phyloP scores from a whole-genome alignment of 2,888 invertebrate genomes.

The Drosophila falleni region DNA sequence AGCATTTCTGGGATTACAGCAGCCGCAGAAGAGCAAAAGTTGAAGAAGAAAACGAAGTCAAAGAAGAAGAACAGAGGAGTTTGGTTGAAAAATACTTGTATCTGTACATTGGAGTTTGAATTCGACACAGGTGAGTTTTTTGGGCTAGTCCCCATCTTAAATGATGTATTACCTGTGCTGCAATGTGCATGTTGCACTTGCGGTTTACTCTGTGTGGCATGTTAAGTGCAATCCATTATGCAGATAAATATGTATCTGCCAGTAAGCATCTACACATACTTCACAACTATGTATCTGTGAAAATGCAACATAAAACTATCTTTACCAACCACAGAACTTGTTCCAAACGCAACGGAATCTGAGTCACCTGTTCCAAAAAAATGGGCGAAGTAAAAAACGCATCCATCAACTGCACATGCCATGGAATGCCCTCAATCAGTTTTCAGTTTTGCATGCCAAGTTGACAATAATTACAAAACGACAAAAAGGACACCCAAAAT shows the following conservation, averaged over 20 bases:
- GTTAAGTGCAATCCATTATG: constrained; percentile 82
- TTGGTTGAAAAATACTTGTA: constrained; percentile 14
- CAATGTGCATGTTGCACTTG: constrained; percentile 55
- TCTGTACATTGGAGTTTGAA: constrained; percentile 28
- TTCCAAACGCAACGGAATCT: constrained; percentile 5
- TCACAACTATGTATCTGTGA: constrained; percentile 10
- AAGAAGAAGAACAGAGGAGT: constrained; percentile 5
- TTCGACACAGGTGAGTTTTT: constrained; percentile 66
- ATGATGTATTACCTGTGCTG: constrained; percentile 74
- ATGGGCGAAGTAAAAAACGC: constrained; percentile 8
- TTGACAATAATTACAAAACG: constrained; percentile 29
- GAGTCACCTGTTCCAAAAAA: constrained; percentile 25
- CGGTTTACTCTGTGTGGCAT: constrained; percentile 67
- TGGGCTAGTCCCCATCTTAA: constrained; percentile 41
- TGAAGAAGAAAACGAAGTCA: constrained; percentile 15
- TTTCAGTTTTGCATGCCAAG: constrained; percentile 34
- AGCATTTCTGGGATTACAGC: constrained; percentile 68
- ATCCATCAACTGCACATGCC: constrained; percentile 31
- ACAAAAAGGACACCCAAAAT: constrained; percentile 3
- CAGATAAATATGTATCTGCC: constrained; percentile 58
- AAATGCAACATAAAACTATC: constrained; percentile 10
- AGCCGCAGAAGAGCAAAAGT: constrained; percentile 26
- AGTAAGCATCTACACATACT: constrained; percentile 12
- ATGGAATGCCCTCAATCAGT: constrained; percentile 47
- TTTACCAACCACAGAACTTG: constrained; percentile 26